Conservation (phyloP, 2,113 vertebrate genomes). For the Pycnonotus jocosus region DNA sequence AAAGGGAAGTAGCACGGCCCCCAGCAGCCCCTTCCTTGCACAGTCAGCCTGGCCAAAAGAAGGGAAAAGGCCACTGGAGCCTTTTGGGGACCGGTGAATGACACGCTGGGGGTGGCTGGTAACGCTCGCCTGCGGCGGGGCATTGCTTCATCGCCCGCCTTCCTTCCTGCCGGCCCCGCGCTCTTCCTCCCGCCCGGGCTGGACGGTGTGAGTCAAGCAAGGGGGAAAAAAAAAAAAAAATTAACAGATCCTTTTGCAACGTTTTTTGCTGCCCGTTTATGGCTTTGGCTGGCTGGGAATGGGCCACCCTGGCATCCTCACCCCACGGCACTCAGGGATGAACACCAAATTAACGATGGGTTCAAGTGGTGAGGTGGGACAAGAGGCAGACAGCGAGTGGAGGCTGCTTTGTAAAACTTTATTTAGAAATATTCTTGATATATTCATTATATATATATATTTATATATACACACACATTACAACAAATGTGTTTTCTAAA, state of each 20-base stretch:
- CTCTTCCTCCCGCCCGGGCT: conserved; percentile 24
- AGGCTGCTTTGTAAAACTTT: conserved; percentile 78
- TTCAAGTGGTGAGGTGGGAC: rapidly evolving
- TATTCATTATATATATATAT: conserved; percentile 81
- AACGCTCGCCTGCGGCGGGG: background rate
- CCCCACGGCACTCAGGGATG: rapidly evolving
- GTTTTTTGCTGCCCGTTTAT: background rate
- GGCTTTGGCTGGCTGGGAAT: background rate
- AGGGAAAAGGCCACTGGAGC: background rate
- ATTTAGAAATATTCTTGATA: conserved; percentile 88
- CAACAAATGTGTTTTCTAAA: conserved; percentile 79
- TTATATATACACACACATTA: conserved; percentile 78
- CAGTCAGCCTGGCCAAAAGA: background rate
- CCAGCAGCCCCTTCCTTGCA: background rate
- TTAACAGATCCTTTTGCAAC: background rate
- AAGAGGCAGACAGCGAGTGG: background rate
- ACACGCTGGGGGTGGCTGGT: background rate
- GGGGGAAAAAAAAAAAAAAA: background rate
- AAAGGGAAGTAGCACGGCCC: background rate
- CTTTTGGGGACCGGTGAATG: background rate
- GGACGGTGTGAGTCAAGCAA: background rate
- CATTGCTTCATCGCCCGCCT: conserved; percentile 26
- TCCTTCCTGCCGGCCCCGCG: conserved; percentile 37
- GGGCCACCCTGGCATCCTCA: background rate
- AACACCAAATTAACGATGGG: rapidly evolving